These are phyloP conservation scores for Scaptomyza reducta DNA, from an alignment of 2,888 invertebrate genomes.

Conservation along the genomic window DNA sequence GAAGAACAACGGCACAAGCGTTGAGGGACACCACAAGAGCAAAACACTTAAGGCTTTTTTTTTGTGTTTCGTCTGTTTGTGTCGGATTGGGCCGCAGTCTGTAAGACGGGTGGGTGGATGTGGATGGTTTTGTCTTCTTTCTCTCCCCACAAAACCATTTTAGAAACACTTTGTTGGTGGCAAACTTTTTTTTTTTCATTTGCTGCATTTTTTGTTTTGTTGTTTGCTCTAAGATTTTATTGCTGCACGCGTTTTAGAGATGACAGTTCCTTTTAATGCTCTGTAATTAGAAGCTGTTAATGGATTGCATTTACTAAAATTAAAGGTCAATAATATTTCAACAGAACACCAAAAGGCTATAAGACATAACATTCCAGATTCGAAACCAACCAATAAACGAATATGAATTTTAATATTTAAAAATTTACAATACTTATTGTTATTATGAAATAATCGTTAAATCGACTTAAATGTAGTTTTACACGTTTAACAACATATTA, in stretches of 20 bases:
- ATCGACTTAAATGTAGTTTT: too few species aligned
- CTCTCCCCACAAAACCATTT: constrained; percentile 35
- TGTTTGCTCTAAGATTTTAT: neutral
- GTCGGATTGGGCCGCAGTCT: constrained; percentile 1
- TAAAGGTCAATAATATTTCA: too few species aligned
- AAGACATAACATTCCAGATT: too few species aligned
- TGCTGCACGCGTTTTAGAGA: constrained; percentile 9
- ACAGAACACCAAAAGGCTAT: too few species aligned
- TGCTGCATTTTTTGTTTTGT: neutral
- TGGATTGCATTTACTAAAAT: neutral
- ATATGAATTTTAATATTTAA: too few species aligned
- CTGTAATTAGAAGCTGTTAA: constrained; percentile 8
- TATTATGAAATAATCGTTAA: too few species aligned
- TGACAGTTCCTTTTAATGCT: constrained; percentile 17
- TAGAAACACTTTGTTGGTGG: constrained; percentile 50
- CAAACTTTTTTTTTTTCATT: constrained; percentile 31
- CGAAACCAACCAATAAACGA: too few species aligned
- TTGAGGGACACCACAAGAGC: constrained; percentile 36
- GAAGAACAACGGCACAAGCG: constrained; percentile 37
- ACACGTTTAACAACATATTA: too few species aligned
- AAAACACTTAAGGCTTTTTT: constrained; percentile 41
- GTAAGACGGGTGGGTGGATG: neutral
- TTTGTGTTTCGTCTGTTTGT: constrained; percentile 10
- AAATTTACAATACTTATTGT: too few species aligned
- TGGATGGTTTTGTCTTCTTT: neutral